These are phyloP conservation scores for Drosophila nigricruria DNA, from an alignment of 2,888 invertebrate species.

Conservation along the genomic window DNA sequence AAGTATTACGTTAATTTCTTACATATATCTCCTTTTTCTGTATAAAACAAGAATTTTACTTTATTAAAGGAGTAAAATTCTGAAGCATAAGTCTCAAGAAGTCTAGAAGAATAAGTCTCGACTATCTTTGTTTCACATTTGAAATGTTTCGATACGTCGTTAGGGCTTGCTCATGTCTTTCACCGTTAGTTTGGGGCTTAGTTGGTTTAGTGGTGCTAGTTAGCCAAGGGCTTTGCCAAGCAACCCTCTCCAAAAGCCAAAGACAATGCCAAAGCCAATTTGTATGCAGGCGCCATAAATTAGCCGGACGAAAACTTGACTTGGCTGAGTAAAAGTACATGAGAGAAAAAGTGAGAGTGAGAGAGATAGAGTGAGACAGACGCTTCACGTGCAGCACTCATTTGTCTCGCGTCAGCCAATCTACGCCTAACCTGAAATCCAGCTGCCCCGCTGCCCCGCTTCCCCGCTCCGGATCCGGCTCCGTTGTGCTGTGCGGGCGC, in stretches of 20 bases:
- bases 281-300: slow-evolving; percentile 77
- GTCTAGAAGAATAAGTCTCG: neutral
- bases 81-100: neutral
- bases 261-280: slow-evolving; percentile 55
- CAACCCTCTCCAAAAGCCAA: slow-evolving; percentile 15
- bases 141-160: neutral
- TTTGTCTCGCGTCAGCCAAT: slow-evolving; percentile 71
- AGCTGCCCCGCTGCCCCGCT: neutral
- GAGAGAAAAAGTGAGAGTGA: neutral
- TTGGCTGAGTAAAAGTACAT: slow-evolving; percentile 6
- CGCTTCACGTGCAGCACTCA: slow-evolving; percentile 76
- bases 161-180: slow-evolving; percentile 2
- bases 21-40: neutral
- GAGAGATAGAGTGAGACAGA: slow-evolving; percentile 15
- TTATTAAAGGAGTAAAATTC: neutral
- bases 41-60: neutral
- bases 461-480: neutral
- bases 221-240: slow-evolving; percentile 29
- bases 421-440: slow-evolving; percentile 12
- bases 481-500: slow-evolving; percentile 49
- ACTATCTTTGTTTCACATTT: neutral
- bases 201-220: slow-evolving; percentile 28
- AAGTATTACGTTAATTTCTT: neutral
- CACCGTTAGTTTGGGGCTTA: slow-evolving; percentile 33
- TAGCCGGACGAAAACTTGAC: slow-evolving; percentile 60